A percentile compares a stretch with the other conserved stretches of the same genome.
phyloP scores from a whole-genome alignment of 2,797 vertebrate species.

The Onychomys leucogaster region DNA sequence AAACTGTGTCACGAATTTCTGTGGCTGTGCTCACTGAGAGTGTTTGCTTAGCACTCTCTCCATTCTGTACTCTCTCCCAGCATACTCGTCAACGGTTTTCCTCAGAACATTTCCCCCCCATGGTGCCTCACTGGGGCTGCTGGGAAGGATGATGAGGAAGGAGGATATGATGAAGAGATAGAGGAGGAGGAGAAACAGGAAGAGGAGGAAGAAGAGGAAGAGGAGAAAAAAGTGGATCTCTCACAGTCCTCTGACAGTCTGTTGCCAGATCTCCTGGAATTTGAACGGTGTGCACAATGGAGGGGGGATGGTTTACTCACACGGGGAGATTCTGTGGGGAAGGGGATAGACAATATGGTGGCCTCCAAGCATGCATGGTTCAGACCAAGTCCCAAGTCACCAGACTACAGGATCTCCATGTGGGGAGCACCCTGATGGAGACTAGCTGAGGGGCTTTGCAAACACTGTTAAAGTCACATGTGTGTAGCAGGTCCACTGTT shows the following conservation, averaged over 20 bases:
- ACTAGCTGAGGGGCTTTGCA: background rate
- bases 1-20: background rate
- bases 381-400: background rate
- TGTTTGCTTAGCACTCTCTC: background rate
- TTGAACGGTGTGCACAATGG: slow-evolving; percentile 88
- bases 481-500: background rate
- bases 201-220: slow-evolving; percentile 64
- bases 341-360: background rate
- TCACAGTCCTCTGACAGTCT: slow-evolving; percentile 62
- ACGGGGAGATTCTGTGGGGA: background rate
- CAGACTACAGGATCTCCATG: background rate
- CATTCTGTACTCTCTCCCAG: slow-evolving; percentile 75
- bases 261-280: slow-evolving; percentile 88
- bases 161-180: slow-evolving; percentile 15
- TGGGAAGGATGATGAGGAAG: slow-evolving; percentile 80
- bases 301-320: background rate
- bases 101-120: slow-evolving; percentile 20
- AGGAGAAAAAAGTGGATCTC: slow-evolving; percentile 41
- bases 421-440: background rate
- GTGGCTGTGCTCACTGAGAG: background rate
- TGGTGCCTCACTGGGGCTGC: slow-evolving; percentile 75
- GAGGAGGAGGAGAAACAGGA: background rate
- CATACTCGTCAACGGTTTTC: slow-evolving; percentile 59
- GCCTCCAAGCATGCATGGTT: background rate
- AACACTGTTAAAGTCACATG: background rate